A percentile compares a stretch with the other conserved stretches of the same genome.
phyloP scores from a whole-genome alignment of 1,140 invertebrate genomes.

The Harlomillsia oculata region DNA sequence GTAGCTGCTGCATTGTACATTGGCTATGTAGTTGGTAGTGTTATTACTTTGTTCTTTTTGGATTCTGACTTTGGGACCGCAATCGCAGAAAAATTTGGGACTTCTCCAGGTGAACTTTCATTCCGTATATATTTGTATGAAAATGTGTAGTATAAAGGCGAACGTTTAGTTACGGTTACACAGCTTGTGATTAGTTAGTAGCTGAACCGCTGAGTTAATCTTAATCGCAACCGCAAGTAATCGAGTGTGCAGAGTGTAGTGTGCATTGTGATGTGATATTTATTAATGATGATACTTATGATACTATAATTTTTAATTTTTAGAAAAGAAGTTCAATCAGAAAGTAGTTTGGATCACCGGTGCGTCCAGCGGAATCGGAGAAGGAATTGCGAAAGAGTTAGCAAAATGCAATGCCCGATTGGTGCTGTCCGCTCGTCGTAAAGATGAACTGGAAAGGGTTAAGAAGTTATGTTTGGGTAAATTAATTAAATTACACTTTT shows the following conservation, averaged over 20 bases:
- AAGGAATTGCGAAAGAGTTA: constrained; percentile 60
- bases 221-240: too few relatives aligned
- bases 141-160: too few relatives aligned
- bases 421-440: constrained; percentile 63
- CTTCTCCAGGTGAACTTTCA: constrained; percentile 22
- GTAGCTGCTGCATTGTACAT: constrained; percentile 17
- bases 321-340: constrained; percentile 43
- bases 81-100: constrained; percentile 33
- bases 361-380: constrained; percentile 80
- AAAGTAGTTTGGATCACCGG: constrained; percentile 84
- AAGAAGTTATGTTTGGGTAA: constrained; percentile 58
- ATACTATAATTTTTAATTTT: neutral
- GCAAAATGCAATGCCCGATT: constrained; percentile 61
- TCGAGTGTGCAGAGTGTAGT: too few relatives aligned
- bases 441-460: constrained; percentile 61
- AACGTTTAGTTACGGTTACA: too few relatives aligned
- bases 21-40: constrained; percentile 20
- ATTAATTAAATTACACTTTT: constrained; percentile 7
- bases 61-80: constrained; percentile 30
- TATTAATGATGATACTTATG: neutral
- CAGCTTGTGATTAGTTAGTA: too few relatives aligned
- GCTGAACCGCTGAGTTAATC: too few relatives aligned
- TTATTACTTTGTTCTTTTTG: constrained; percentile 21
- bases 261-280: neutral
- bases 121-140: neutral